Evolutionary conservation across 2,797 vertebrate species (phyloP).

Genomic region (Luscinia luscinia): DNA sequence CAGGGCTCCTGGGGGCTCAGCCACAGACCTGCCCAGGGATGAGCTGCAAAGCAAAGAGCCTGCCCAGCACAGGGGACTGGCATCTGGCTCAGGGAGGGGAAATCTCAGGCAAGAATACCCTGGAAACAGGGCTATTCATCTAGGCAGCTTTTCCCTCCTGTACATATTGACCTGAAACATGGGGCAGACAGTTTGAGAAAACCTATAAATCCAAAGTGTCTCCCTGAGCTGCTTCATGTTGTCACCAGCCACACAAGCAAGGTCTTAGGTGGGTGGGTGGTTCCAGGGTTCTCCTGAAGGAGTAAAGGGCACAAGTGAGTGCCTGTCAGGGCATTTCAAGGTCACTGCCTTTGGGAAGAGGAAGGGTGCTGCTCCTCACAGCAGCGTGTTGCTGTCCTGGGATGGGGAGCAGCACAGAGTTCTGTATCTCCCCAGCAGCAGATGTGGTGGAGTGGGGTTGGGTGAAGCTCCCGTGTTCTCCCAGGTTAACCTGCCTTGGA

Average conservation of each 20-base stretch:
- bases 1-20: not conserved
- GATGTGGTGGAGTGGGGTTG: not conserved
- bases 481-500: not conserved
- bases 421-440: not conserved
- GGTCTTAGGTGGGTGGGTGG: not conserved
- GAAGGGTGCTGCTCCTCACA: not conserved
- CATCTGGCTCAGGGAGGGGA: not conserved
- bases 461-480: not conserved
- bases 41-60: not conserved
- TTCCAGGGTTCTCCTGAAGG: not conserved
- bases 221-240: not conserved
- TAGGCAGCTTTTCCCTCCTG: not conserved
- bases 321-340: not conserved
- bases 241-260: not conserved
- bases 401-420: not conserved
- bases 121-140: not conserved
- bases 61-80: not conserved
- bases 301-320: not conserved
- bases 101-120: not conserved
- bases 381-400: not conserved
- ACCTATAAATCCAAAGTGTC: not conserved
- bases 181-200: not conserved
- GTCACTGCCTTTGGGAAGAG: not conserved
- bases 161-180: not conserved
- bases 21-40: not conserved